Percentiles rank a stretch among this genome's conserved stretches.
Evolutionary conservation across 2,113 vertebrate species (phyloP).

Genomic region (Rhea americana): DNA sequence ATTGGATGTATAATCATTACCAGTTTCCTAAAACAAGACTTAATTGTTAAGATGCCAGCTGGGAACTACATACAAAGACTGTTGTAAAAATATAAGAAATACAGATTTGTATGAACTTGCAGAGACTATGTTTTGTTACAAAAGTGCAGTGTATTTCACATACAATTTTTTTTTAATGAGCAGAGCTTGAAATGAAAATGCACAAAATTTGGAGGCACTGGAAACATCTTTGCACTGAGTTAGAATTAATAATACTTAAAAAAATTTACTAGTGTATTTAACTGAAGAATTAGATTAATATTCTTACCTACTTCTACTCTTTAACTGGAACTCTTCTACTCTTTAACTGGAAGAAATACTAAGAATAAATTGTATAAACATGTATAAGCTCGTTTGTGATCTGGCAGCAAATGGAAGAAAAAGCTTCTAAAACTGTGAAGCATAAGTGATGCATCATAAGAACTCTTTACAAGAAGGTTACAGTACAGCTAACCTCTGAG

Average conservation of each 20-base stretch:
- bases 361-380: background rate
- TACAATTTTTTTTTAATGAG: background rate
- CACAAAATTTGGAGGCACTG: background rate
- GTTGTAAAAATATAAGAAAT: background rate
- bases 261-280: background rate
- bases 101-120: background rate
- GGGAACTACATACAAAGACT: background rate
- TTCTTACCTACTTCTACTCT: background rate
- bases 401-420: background rate
- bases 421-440: conserved; percentile 6
- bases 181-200: background rate
- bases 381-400: background rate
- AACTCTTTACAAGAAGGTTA: background rate
- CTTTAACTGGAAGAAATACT: background rate
- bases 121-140: background rate
- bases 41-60: background rate
- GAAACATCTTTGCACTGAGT: background rate
- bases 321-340: background rate
- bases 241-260: background rate
- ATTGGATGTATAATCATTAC: background rate
- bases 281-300: background rate
- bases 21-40: background rate
- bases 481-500: background rate
- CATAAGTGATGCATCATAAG: background rate
- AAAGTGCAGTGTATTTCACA: background rate